Percentiles rank a stretch among this genome's conserved stretches.
These are phyloP conservation scores for Drosophila neoperkinsi DNA, from an alignment of 2,888 invertebrate genomes.

Conservation along the genomic window DNA sequence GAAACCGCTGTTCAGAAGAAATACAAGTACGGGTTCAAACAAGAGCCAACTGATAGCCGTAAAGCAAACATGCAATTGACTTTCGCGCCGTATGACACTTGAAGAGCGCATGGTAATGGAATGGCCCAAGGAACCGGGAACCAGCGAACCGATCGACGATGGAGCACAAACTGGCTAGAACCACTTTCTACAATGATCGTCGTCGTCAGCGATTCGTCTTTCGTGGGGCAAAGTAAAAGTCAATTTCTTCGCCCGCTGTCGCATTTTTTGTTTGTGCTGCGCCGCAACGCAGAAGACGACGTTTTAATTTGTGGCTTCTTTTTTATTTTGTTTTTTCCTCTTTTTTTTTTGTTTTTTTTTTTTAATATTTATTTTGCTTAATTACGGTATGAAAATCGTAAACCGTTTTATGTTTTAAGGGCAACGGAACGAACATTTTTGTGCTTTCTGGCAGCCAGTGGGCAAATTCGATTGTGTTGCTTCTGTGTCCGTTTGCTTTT, in stretches of 20 bases:
- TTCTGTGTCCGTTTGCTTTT: slow-evolving; percentile 30
- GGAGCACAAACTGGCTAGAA: slow-evolving; percentile 64
- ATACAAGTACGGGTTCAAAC: slow-evolving; percentile 20
- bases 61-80: slow-evolving; percentile 62
- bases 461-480: slow-evolving; percentile 33
- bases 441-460: slow-evolving; percentile 19
- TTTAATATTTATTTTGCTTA: slow-evolving; percentile 47
- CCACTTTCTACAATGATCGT: slow-evolving; percentile 65
- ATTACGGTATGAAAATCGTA: slow-evolving; percentile 59
- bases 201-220: slow-evolving; percentile 30
- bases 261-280: slow-evolving; percentile 40
- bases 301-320: slow-evolving; percentile 56
- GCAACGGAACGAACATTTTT: slow-evolving; percentile 46
- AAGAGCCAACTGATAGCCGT: slow-evolving; percentile 35
- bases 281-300: slow-evolving; percentile 30
- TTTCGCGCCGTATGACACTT: slow-evolving; percentile 63
- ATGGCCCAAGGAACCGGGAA: slow-evolving; percentile 38
- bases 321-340: slow-evolving; percentile 3
- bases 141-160: slow-evolving; percentile 3
- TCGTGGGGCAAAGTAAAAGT: slow-evolving; percentile 66
- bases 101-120: slow-evolving; percentile 52
- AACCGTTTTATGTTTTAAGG: slow-evolving; percentile 54
- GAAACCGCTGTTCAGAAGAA: slow-evolving; percentile 53
- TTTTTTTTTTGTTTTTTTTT: slow-evolving; percentile 5
- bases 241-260: slow-evolving; percentile 51